Base-by-base conservation (phyloP, 2,113 vertebrate species). In the Oncorhynchus mykiss region DNA sequence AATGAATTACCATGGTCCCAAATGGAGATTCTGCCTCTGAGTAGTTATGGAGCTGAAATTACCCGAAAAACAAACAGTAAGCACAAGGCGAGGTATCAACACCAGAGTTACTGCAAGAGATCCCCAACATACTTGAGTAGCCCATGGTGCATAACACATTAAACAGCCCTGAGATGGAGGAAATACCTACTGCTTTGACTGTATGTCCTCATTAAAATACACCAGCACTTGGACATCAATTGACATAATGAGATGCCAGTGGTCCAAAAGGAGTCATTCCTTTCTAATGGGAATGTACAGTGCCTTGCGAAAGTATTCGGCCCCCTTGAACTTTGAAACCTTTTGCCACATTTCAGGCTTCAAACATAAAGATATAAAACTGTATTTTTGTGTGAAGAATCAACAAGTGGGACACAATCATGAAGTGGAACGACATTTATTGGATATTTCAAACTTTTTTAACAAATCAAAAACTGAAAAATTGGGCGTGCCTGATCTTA, bases 1-100 rank as follows among this genome's bases (percentile, higher is more conserved):
- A 87, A 93, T 92, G 86, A 90, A 93, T 92, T 91, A 92, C 81
- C 68, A 89, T 24, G 27, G 85, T 51, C 77, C 77, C 83, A 74
- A 90, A 82, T 81, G 83, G 84, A 85, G 86, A 72, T 84, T 86
- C 73, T 78, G 76, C 18, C 14, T 45, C 27, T 54, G 62, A 66
- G 71, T 69, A 71, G 51, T n/a, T 22, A n/a, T 22, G 59, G 13
- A 54, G 66, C 66, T 80, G 29, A 70, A 83, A 81, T 85, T 78
- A 85, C 83, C 78, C 77, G 78, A 86, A 83, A 84, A 45, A 45
- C 39, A 11, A 89, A 87, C 80, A 24, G 78, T 54, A 31, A 51
- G 64, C 65, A 66, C 34, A 65, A 4, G 72, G 24, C 7, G 45
- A 66, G 29, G 34, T 45, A 45, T 18, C 67, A 39, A 49, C 20